These are phyloP conservation scores for Sturmia bella DNA, from an alignment of 2,888 invertebrate species.

Conservation along the genomic window DNA sequence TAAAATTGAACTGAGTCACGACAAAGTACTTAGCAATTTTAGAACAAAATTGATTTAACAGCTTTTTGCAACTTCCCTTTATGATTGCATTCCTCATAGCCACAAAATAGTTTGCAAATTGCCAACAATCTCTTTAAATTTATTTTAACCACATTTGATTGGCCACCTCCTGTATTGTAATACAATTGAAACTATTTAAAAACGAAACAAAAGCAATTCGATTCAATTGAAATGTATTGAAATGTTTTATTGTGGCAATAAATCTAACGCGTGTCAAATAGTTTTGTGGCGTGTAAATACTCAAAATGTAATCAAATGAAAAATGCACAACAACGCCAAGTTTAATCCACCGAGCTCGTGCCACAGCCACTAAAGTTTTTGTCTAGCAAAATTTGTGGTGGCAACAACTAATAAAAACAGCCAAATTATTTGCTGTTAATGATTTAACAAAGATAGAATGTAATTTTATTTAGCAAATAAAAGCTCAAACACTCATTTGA, in stretches of 20 bases:
- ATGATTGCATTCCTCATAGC: too few species aligned
- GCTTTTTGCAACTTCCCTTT: too few species aligned
- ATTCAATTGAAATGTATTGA: slow-evolving; percentile 80
- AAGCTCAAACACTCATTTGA: slow-evolving; percentile 44
- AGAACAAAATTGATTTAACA: too few species aligned
- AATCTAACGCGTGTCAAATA: slow-evolving; percentile 81
- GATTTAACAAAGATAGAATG: slow-evolving; percentile 29
- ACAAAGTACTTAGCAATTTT: too few species aligned
- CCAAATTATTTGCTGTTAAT: slow-evolving; percentile 61
- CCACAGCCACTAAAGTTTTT: slow-evolving; percentile 39
- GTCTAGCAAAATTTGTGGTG: slow-evolving; percentile 29
- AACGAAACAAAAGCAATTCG: slow-evolving; percentile 72
- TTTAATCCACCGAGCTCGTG: slow-evolving; percentile 35
- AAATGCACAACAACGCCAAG: slow-evolving; percentile 46
- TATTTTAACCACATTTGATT: neutral
- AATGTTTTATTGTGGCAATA: slow-evolving; percentile 76
- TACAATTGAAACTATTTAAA: slow-evolving; percentile 29
- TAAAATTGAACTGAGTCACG: too few species aligned
- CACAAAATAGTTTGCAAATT: too few species aligned
- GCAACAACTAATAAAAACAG: slow-evolving; percentile 35
- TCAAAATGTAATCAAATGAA: slow-evolving; percentile 55
- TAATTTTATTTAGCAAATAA: slow-evolving; percentile 3
- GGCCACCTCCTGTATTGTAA: slow-evolving; percentile 29
- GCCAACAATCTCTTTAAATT: neutral
- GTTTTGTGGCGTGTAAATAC: slow-evolving; percentile 71